phyloP scores from a whole-genome alignment of 2,888 invertebrate genomes.

The Nipponacmea schrenckii region DNA sequence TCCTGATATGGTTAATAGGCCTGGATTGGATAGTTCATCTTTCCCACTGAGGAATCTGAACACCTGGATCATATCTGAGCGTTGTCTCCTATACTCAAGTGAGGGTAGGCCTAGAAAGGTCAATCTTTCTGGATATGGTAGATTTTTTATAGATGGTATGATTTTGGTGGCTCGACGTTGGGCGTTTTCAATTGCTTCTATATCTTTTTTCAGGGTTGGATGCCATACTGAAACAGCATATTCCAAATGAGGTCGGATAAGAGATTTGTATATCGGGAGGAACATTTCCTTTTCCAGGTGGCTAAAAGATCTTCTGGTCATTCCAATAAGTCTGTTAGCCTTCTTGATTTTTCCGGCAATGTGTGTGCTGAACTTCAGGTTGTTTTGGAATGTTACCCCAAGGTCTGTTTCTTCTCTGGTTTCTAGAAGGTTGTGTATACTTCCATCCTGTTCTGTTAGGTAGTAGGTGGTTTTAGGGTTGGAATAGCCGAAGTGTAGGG shows the following conservation, averaged over 20 bases:
- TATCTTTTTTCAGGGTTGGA: slow-evolving; percentile 16
- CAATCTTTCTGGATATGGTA: slow-evolving; percentile 15
- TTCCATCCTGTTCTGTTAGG: too few species aligned
- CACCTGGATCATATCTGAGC: too few species aligned
- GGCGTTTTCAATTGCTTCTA: slow-evolving; percentile 19
- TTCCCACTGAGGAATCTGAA: too few species aligned
- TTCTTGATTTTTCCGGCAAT: slow-evolving; percentile 10
- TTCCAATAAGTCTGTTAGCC: slow-evolving; percentile 11
- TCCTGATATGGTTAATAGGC: too few species aligned
- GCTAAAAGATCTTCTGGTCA: slow-evolving; percentile 11
- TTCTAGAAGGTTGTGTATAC: not conserved
- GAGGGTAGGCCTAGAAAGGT: too few species aligned
- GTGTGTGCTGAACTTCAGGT: slow-evolving; percentile 16
- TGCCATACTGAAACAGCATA: slow-evolving; percentile 20
- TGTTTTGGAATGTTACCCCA: slow-evolving; percentile 19
- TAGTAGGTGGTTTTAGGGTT: not conserved
- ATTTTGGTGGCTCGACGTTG: slow-evolving; percentile 23
- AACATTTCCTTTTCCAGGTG: slow-evolving; percentile 13
- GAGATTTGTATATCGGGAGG: too few species aligned
- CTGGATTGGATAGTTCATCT: too few species aligned
- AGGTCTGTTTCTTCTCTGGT: slow-evolving; percentile 14
- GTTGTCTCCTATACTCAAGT: too few species aligned
- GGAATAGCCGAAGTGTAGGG: slow-evolving; percentile 14
- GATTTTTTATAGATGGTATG: slow-evolving; percentile 13
- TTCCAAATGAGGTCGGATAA: slow-evolving; percentile 22